phyloP scores from a whole-genome alignment of 2,797 vertebrate genomes.

The Lacerta agilis region DNA sequence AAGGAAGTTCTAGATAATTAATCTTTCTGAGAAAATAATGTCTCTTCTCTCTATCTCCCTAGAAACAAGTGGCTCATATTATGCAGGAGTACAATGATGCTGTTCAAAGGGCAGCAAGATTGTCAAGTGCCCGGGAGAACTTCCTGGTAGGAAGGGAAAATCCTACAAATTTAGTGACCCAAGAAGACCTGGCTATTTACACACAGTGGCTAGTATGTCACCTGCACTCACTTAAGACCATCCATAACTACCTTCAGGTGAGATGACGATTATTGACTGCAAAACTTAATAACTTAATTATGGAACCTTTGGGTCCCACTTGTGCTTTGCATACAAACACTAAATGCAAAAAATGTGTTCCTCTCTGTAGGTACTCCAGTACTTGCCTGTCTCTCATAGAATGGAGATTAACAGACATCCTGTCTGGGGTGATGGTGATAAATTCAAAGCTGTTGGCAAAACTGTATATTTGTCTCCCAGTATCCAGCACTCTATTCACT shows the following conservation, averaged over 20 bases:
- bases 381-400: constrained; percentile 75
- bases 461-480: constrained; percentile 42
- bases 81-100: constrained; percentile 76
- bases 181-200: constrained; percentile 80
- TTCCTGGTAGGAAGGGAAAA: constrained; percentile 73
- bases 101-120: constrained; percentile 78
- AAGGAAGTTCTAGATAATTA: neutral
- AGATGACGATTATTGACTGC: neutral
- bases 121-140: constrained; percentile 75
- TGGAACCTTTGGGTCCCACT: neutral
- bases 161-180: constrained; percentile 62
- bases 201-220: constrained; percentile 80
- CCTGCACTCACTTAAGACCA: constrained; percentile 74
- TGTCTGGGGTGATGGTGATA: constrained; percentile 48
- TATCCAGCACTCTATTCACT: neutral
- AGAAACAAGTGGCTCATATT: constrained; percentile 73
- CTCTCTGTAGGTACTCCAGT: constrained; percentile 76
- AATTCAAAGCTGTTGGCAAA: constrained; percentile 12
- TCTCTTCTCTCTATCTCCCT: constrained; percentile 24
- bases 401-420: constrained; percentile 46
- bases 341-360: neutral
- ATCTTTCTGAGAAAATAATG: neutral
- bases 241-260: constrained; percentile 80
- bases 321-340: neutral
- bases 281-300: neutral